Conservation (phyloP, 2,888 invertebrate genomes). For the Cataglyphis livida region DNA sequence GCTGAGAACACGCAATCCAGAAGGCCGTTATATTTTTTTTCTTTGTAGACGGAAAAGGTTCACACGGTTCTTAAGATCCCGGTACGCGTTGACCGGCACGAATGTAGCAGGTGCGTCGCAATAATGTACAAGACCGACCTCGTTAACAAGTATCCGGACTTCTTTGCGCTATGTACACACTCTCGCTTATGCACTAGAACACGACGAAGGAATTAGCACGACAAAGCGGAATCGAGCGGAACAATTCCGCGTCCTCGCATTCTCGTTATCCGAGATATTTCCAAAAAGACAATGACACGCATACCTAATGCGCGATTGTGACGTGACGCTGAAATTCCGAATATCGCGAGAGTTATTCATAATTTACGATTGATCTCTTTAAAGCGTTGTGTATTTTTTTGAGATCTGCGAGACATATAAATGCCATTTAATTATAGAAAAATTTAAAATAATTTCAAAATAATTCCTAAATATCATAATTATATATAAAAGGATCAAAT, state of each 20-base stretch:
- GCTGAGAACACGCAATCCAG: constrained; percentile 41
- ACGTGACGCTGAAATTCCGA: constrained; percentile 33
- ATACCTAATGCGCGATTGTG: constrained; percentile 26
- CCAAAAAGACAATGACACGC: constrained; percentile 36
- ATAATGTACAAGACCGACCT: constrained; percentile 71
- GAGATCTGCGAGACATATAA: background rate
- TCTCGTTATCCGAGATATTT: constrained; percentile 44
- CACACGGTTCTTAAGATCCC: constrained; percentile 65
- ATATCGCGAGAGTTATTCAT: constrained; percentile 52
- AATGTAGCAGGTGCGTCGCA: constrained; percentile 62
- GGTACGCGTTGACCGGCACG: constrained; percentile 20
- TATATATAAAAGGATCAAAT: background rate
- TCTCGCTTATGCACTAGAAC: constrained; percentile 34
- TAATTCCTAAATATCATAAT: background rate
- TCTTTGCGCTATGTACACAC: constrained; percentile 25
- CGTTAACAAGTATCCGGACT: constrained; percentile 64
- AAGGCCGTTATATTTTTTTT: constrained; percentile 42
- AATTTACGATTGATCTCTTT: constrained; percentile 54
- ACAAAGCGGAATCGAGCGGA: constrained; percentile 65
- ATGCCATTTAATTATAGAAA: constrained; percentile 25
- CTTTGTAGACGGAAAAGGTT: constrained; percentile 55
- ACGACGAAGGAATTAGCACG: constrained; percentile 60
- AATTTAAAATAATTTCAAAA: background rate
- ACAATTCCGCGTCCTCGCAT: constrained; percentile 28
- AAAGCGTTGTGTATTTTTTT: constrained; percentile 25